These are phyloP conservation scores for Carcharodon carcharias DNA, from an alignment of 2,797 vertebrate species.

Conservation along the genomic window DNA sequence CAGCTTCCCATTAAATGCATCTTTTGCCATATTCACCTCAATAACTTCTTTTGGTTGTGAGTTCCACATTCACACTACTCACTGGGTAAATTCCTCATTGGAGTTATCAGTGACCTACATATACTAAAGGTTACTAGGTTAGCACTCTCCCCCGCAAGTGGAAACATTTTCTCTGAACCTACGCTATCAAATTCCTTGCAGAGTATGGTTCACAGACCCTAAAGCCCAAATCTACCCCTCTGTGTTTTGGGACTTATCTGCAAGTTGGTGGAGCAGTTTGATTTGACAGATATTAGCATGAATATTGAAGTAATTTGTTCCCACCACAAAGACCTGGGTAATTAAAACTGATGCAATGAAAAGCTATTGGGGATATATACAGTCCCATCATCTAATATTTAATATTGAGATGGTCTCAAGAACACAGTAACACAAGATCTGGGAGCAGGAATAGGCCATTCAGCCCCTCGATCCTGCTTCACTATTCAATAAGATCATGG, in stretches of 20 bases:
- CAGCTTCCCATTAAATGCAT: background rate
- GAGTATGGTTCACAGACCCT: no score
- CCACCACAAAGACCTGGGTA: background rate
- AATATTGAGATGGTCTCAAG: no score
- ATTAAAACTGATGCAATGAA: background rate
- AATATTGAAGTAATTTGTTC: background rate
- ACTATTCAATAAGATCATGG: no score
- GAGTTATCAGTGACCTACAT: background rate
- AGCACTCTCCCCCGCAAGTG: background rate
- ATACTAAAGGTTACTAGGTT: background rate
- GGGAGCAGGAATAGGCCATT: no score
- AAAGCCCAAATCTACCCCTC: background rate
- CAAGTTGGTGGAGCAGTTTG: background rate
- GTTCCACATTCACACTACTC: background rate
- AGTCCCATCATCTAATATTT: background rate
- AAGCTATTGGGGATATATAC: background rate
- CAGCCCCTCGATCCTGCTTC: no score
- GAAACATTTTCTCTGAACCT: background rate
- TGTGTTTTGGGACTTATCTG: background rate
- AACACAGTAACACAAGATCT: no score
- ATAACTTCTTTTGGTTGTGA: background rate
- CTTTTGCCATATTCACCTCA: background rate
- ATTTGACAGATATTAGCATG: background rate
- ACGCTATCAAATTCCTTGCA: background rate
- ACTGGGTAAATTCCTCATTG: background rate